These are phyloP conservation scores for Pocillopora grandis DNA, from an alignment of 92 coral and sea anemone species.

Conservation along the genomic window DNA sequence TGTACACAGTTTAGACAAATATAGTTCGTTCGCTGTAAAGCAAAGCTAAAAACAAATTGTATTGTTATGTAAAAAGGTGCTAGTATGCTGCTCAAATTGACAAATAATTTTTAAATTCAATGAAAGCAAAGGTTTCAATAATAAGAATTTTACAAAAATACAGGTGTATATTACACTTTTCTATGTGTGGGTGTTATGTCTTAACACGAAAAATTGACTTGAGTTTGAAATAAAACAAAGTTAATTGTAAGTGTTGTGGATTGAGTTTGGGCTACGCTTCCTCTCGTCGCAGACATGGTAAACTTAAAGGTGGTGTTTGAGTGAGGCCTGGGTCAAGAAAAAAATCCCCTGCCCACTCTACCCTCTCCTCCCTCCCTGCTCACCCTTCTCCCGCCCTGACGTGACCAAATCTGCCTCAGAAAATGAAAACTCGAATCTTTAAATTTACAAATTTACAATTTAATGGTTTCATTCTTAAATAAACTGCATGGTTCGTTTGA, in stretches of 20 bases:
- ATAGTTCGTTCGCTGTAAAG: neutral
- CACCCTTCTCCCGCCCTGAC: too few species aligned
- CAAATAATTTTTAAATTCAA: neutral
- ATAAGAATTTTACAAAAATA: neutral
- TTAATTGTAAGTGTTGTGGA: neutral
- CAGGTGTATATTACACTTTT: neutral
- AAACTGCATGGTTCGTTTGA: too few species aligned
- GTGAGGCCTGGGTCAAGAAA: too few species aligned
- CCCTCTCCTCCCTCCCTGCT: too few species aligned
- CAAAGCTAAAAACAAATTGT: neutral
- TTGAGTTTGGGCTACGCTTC: neutral
- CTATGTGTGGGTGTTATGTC: neutral
- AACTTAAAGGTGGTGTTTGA: too few species aligned
- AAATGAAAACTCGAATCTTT: too few species aligned
- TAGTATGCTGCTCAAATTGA: neutral
- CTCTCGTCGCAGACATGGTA: too few species aligned
- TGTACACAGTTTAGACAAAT: neutral
- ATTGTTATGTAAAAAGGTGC: neutral
- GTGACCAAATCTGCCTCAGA: too few species aligned
- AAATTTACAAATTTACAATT: too few species aligned
- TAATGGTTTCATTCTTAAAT: too few species aligned
- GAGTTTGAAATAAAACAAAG: conserved; percentile 4
- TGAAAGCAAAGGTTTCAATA: neutral
- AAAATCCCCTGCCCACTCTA: too few species aligned
- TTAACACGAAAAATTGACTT: conserved; percentile 13